These are phyloP conservation scores for Camelus bactrianus DNA, from an alignment of 2,113 vertebrate genomes.

Conservation along the genomic window DNA sequence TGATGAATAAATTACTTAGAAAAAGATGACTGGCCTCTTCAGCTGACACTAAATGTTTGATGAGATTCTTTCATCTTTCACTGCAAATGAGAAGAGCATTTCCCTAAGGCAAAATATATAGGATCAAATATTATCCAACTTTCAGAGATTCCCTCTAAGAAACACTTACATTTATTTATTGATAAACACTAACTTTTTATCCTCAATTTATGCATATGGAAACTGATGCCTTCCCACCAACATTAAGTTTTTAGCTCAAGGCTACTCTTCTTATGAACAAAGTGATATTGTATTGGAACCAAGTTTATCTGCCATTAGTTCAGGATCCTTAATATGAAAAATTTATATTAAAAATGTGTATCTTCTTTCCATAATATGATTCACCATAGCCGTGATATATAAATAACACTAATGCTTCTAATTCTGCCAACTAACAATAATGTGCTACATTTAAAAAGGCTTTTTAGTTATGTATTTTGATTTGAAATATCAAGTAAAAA, in stretches of 20 bases:
- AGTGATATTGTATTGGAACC: not conserved
- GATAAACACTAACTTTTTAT: not conserved
- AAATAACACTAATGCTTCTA: not conserved
- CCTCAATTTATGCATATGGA: not conserved
- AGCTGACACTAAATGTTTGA: not conserved
- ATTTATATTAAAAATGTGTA: not conserved
- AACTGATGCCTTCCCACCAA: not conserved
- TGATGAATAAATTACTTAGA: not conserved
- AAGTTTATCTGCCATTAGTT: not conserved
- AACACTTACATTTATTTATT: not conserved
- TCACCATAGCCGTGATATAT: not conserved
- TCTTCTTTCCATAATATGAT: not conserved
- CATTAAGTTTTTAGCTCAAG: not conserved
- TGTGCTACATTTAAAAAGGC: not conserved
- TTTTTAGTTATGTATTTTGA: not conserved
- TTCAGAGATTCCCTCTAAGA: not conserved
- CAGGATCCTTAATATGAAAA: not conserved
- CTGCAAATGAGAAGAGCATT: not conserved
- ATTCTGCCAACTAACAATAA: not conserved
- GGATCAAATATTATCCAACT: not conserved
- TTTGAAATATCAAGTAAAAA: not conserved
- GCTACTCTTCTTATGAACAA: not conserved
- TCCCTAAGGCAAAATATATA: not conserved
- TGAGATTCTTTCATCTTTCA: not conserved
- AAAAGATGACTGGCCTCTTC: not conserved